Conservation (phyloP, 2,113 vertebrate species). For the Myiozetetes cayanensis region DNA sequence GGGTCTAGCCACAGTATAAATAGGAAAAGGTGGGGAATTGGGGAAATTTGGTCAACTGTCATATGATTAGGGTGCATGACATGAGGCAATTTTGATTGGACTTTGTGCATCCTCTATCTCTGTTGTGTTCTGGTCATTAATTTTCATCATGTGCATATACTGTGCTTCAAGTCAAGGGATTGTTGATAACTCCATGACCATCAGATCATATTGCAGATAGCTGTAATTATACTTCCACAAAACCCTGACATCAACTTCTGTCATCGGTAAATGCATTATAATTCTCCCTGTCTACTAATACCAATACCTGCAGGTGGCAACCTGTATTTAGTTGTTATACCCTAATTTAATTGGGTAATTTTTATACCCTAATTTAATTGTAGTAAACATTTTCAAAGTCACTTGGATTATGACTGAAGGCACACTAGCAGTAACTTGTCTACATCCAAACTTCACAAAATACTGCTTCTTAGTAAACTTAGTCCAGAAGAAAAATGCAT, state of each 20-base stretch:
- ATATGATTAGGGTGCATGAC: neutral
- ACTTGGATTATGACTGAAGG: neutral
- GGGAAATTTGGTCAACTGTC: neutral
- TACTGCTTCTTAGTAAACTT: neutral
- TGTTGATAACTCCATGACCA: neutral
- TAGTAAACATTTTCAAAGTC: neutral
- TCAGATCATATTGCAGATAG: neutral
- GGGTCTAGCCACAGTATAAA: neutral
- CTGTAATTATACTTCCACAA: neutral
- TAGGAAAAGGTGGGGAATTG: neutral
- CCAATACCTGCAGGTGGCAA: neutral
- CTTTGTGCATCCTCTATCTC: neutral
- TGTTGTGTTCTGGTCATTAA: neutral
- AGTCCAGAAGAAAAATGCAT: neutral
- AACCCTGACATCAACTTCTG: neutral
- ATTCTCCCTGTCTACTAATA: neutral
- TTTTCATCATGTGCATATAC: neutral
- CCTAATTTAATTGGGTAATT: neutral
- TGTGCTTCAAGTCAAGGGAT: neutral
- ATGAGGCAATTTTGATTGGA: neutral
- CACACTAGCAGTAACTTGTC: neutral
- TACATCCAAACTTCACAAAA: neutral
- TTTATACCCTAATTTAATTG: neutral
- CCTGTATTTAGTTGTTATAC: neutral
- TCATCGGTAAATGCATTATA: neutral